Evolutionary conservation across 2,113 vertebrate species (phyloP).

Genomic region (Progne subis): DNA sequence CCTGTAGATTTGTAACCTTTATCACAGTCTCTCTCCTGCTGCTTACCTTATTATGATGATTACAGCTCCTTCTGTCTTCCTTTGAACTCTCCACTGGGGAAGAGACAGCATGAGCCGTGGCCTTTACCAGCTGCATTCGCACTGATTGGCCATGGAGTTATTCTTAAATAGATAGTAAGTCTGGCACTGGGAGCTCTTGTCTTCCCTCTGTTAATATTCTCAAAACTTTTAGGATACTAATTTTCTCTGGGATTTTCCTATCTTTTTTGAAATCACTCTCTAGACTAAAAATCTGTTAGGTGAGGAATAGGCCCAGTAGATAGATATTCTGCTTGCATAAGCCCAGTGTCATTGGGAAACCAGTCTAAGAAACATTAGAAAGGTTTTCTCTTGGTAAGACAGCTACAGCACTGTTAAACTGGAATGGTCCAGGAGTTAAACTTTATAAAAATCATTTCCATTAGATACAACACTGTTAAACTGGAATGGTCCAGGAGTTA

Average conservation of each 20-base stretch:
- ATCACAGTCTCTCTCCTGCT: background rate
- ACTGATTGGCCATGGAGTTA: background rate
- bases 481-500: background rate
- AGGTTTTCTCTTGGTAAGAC: background rate
- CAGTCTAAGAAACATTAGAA: background rate
- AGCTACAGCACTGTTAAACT: background rate
- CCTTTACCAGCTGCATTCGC: background rate
- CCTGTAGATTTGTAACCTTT: background rate
- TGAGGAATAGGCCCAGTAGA: background rate
- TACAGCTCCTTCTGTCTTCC: background rate
- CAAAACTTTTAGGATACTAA: background rate
- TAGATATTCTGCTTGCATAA: background rate
- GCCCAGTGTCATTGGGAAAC: background rate
- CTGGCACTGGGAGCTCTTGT: background rate
- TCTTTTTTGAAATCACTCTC: background rate
- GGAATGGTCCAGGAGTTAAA: background rate
- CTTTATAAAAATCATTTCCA: background rate
- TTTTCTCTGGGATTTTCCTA: background rate
- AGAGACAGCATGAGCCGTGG: background rate
- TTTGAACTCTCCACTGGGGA: background rate
- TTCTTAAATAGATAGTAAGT: background rate
- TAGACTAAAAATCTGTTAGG: background rate
- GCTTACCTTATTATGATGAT: background rate
- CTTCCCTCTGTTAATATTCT: background rate
- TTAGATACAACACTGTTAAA: background rate